phyloP scores from a whole-genome alignment of 2,888 invertebrate species.

The Pecten maximus region DNA sequence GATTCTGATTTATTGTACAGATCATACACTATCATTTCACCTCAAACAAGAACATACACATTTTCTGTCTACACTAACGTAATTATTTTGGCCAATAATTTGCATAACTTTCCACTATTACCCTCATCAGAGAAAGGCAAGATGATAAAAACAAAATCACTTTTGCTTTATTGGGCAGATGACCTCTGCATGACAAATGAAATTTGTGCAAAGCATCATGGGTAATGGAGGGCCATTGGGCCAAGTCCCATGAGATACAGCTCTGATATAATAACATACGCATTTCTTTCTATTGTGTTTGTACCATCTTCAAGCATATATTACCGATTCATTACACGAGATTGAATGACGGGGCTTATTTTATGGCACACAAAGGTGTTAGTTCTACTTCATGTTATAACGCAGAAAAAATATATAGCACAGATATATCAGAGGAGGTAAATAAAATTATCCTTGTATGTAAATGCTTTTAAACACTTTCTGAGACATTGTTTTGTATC shows the following conservation, averaged over 20 bases:
- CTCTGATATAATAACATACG: background rate
- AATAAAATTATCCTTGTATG: background rate
- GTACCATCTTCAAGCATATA: background rate
- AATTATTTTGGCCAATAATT: background rate
- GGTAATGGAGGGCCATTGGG: background rate
- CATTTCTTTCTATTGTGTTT: background rate
- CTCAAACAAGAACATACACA: background rate
- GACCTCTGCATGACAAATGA: background rate
- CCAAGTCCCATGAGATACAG: background rate
- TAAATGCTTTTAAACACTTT: slow-evolving; percentile 1
- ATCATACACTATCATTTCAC: background rate
- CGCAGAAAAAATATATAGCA: background rate
- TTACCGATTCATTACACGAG: background rate
- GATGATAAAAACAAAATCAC: background rate
- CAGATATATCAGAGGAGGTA: background rate
- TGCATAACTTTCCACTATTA: background rate
- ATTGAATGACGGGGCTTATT: background rate
- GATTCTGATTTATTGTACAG: background rate
- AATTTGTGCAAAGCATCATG: background rate
- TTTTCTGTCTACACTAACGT: background rate
- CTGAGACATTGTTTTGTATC: background rate
- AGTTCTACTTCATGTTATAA: background rate
- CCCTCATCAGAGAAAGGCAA: background rate
- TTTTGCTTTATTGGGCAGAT: background rate
- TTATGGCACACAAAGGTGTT: background rate